These are phyloP conservation scores for Standfussiana lucernea DNA, from an alignment of 2,888 invertebrate genomes.

Conservation along the genomic window DNA sequence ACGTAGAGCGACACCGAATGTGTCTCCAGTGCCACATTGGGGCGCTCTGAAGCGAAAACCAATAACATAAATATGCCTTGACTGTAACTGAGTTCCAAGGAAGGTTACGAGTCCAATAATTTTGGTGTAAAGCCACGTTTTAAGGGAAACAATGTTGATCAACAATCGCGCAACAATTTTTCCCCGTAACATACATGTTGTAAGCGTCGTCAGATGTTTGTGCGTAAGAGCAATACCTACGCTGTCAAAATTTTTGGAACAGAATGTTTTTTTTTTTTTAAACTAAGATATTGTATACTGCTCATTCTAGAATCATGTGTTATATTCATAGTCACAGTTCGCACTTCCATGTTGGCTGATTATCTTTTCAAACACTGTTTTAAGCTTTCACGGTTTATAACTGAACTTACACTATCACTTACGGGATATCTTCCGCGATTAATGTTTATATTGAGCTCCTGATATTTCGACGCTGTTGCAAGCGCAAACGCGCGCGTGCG, in stretches of 20 bases:
- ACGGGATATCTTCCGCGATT: too few relatives aligned
- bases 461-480: too few relatives aligned
- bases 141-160: not conserved
- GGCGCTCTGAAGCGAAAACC: slow-evolving; percentile 71
- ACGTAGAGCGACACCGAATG: slow-evolving; percentile 66
- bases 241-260: not conserved
- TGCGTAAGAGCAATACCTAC: not conserved
- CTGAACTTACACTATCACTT: too few relatives aligned
- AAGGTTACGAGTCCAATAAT: slow-evolving; percentile 43
- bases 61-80: slow-evolving; percentile 75
- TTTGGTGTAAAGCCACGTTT: slow-evolving; percentile 7
- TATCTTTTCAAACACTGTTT: too few relatives aligned
- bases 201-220: not conserved
- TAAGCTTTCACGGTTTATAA: too few relatives aligned
- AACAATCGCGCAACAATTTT: not conserved
- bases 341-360: too few relatives aligned
- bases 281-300: too few relatives aligned
- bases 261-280: too few relatives aligned
- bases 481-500: too few relatives aligned
- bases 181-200: not conserved
- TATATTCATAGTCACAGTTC: not conserved
- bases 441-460: too few relatives aligned
- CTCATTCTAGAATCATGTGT: too few relatives aligned
- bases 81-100: slow-evolving; percentile 43
- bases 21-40: slow-evolving; percentile 76